Percentiles rank a stretch among this genome's conserved stretches.
These are phyloP conservation scores for Stomatorhinus ivindoensis DNA, from an alignment of 2,113 vertebrate genomes.

Conservation along the genomic window DNA sequence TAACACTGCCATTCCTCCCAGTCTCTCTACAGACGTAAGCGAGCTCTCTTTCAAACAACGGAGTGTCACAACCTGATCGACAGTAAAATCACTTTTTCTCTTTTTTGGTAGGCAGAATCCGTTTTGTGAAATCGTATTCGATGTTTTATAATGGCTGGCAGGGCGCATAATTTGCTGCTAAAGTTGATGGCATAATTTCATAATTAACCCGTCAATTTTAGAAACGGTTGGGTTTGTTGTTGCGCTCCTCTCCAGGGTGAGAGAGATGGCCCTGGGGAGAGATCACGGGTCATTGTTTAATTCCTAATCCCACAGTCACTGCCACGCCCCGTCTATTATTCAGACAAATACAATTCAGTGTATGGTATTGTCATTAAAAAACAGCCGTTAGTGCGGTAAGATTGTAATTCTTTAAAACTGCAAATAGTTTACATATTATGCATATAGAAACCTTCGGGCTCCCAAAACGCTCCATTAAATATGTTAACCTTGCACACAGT, in stretches of 20 bases:
- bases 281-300: neutral
- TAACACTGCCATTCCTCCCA: neutral
- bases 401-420: neutral
- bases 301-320: neutral
- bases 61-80: neutral
- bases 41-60: neutral
- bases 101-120: neutral
- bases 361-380: neutral
- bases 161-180: neutral
- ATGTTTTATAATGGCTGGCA: neutral
- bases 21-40: neutral
- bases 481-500: neutral
- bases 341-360: neutral
- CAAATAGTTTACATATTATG: neutral
- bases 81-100: neutral
- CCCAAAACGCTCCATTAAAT: neutral
- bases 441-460: neutral
- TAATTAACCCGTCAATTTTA: neutral
- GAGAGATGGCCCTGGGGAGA: neutral
- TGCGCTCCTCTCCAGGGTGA: neutral
- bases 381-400: neutral
- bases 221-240: neutral
- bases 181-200: neutral
- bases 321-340: neutral
- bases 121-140: neutral